Base-by-base conservation (phyloP, 2,888 invertebrate genomes). In the Selenia dentaria region DNA sequence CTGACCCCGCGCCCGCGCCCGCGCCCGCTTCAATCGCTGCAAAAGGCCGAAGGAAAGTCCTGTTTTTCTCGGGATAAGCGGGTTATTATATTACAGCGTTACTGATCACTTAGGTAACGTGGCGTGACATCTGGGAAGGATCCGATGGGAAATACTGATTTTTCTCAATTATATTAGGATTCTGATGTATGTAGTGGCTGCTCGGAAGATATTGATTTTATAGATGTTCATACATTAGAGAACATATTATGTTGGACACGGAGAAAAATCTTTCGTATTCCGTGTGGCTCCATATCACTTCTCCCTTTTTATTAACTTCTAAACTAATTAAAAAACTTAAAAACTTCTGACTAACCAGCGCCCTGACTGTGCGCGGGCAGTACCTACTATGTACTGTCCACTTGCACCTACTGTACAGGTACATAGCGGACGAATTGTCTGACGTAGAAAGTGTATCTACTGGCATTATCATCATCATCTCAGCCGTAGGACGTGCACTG, bases 11-110 rank as follows among this genome's bases (percentile, higher is more conserved):
- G 6, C 27, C 18, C 36, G 11, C 16, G 6, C n/a, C 14, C 16
- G 16, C 35, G 3, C 27, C 10, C 36, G 11, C 16, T 18, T 11
- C 14, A 18, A 14, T 10, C 25, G 3, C 26, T 10, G 6, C 26
- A 16, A 34, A 49, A 51, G 45, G 34, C 37, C 44, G 45, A 53
- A 49, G 46, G 50, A 44, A 41, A 29, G 14, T 28, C 16, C 47
- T 51, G 51, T 52, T 54, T 57, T 58, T 54, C 51, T 47, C 40
- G 12, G 45, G 33, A 48, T 47, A 40, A 35, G 40, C 46, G 26
- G 4, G 53, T 54, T 55, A 58, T 56, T 48, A 46, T 52, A 56
- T 58, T 50, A 55, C 34, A 45, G 34, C 38, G 46, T 51, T 26
- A 40, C 43, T 37, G 47, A 51, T 51, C 36, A 40, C 51, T 46